Conservation (phyloP, 2,888 invertebrate species). For the Eupithecia pulchellata region DNA sequence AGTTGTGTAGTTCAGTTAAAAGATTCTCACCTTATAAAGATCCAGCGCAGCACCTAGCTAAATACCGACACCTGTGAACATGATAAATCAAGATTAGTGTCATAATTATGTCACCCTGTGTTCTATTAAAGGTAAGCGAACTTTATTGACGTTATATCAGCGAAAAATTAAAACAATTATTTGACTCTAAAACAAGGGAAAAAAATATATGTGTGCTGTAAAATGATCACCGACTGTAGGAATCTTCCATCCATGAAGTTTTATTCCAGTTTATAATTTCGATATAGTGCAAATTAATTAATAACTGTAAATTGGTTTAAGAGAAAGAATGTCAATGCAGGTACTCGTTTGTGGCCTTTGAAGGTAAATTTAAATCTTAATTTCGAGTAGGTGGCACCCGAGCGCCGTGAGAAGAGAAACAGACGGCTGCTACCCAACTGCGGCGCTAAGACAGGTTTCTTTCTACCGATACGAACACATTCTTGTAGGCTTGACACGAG, state of each 20-base stretch:
- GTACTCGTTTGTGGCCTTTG: background rate
- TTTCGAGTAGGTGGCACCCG: background rate
- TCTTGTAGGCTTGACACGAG: background rate
- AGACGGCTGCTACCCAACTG: conserved; percentile 8
- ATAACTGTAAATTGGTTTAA: background rate
- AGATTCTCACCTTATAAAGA: conserved; percentile 56
- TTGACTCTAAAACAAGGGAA: background rate
- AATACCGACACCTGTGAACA: conserved; percentile 78
- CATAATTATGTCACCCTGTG: background rate
- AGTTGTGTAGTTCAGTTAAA: background rate
- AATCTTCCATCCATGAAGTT: background rate
- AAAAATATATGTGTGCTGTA: background rate
- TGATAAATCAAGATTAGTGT: conserved; percentile 52
- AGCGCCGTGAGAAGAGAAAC: background rate
- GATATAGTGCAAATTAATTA: background rate
- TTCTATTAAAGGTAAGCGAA: background rate
- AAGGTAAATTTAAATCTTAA: background rate
- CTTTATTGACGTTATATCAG: background rate
- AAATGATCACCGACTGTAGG: background rate
- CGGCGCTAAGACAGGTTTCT: conserved; percentile 7
- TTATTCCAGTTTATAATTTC: background rate
- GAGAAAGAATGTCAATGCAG: background rate
- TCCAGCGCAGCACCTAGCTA: conserved; percentile 63
- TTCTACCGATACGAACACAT: background rate
- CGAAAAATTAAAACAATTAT: background rate